Percentiles rank a stretch among this genome's conserved stretches.
These are phyloP conservation scores for Sebastes reedi DNA, from an alignment of 2,797 vertebrate species.

Conservation along the genomic window DNA sequence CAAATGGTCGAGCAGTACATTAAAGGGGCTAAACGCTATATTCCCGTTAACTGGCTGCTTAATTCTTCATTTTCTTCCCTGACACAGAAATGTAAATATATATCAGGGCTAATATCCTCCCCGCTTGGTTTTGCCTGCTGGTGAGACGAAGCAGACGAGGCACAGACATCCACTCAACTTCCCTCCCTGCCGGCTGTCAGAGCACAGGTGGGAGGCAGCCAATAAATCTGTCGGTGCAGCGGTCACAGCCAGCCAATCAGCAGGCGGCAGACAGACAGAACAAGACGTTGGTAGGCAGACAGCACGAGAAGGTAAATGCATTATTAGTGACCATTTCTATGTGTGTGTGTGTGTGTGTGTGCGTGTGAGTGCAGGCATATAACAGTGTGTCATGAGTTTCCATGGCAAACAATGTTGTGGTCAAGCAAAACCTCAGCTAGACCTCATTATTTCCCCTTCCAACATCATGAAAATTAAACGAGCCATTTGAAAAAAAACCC, in stretches of 20 bases:
- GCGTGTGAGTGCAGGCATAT: background rate
- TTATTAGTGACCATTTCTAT: background rate
- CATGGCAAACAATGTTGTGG: constrained; percentile 32
- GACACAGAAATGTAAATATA: background rate
- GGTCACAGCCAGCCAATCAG: constrained; percentile 32
- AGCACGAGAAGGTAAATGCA: background rate
- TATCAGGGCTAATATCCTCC: background rate
- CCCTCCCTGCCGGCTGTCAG: constrained; percentile 42
- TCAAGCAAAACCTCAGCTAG: constrained; percentile 28
- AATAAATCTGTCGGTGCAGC: constrained; percentile 39
- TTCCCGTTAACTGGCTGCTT: background rate
- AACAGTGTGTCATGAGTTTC: constrained; percentile 21
- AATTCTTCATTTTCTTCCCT: background rate
- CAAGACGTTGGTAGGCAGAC: background rate
- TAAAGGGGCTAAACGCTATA: background rate
- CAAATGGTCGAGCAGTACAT: too few species aligned
- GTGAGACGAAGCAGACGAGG: background rate
- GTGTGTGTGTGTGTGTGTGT: background rate
- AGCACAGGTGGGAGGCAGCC: constrained; percentile 42
- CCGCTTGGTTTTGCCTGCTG: too few species aligned
- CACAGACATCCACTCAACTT: constrained; percentile 37
- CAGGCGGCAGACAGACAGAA: constrained; percentile 14
- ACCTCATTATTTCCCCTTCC: constrained; percentile 49
- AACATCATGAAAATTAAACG: constrained; percentile 19
- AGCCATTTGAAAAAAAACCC: background rate